Percentiles rank a stretch among this genome's conserved stretches.
phyloP scores from a whole-genome alignment of 2,113 vertebrate genomes.

The Callorhinus ursinus region DNA sequence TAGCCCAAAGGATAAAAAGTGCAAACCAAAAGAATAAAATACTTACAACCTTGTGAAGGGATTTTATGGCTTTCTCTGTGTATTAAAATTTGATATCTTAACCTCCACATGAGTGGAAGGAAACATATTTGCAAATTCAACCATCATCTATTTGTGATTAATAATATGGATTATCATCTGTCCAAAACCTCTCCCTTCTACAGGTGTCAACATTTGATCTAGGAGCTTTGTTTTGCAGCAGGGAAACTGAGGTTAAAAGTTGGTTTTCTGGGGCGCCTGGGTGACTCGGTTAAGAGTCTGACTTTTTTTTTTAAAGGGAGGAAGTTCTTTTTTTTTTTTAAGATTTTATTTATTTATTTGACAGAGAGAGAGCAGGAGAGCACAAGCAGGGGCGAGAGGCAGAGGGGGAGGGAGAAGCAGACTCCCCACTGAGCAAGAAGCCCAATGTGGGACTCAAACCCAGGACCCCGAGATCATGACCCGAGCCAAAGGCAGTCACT shows the following conservation, averaged over 20 bases:
- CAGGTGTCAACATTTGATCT: background rate
- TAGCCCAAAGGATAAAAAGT: constrained; percentile 48
- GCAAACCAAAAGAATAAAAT: constrained; percentile 62
- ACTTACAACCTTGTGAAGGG: background rate
- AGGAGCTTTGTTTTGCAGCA: background rate
- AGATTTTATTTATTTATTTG: too few species aligned
- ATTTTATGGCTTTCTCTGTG: constrained; percentile 15
- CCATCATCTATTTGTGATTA: background rate
- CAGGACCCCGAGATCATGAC: too few species aligned
- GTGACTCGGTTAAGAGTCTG: background rate
- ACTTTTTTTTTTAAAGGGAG: too few species aligned
- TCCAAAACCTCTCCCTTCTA: background rate
- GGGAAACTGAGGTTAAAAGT: constrained; percentile 1
- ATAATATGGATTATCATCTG: background rate
- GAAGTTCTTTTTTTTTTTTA: too few species aligned
- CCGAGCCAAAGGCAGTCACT: too few species aligned
- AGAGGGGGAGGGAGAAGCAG: too few species aligned
- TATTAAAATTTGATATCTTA: constrained; percentile 54
- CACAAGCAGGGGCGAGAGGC: too few species aligned
- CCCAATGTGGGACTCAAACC: too few species aligned
- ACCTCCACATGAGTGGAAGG: background rate
- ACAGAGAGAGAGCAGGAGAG: too few species aligned
- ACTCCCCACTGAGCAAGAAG: too few species aligned
- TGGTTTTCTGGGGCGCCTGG: background rate
- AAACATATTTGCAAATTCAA: background rate